These are phyloP conservation scores for Dinocampus coccinellae DNA, from an alignment of 2,888 invertebrate genomes.

Conservation along the genomic window DNA sequence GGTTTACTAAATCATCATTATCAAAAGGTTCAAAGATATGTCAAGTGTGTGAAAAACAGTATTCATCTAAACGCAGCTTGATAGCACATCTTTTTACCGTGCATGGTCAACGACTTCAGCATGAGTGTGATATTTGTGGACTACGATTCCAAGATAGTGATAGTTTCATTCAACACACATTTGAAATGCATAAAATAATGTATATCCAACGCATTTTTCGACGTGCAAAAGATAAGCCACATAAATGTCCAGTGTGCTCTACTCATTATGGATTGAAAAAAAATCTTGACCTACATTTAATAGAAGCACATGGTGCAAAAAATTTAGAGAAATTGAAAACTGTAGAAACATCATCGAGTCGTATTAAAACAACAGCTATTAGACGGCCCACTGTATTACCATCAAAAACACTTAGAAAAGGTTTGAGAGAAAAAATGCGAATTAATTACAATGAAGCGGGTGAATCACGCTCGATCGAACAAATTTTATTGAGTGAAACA, in stretches of 20 bases:
- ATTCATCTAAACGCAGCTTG: neutral
- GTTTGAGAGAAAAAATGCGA: neutral
- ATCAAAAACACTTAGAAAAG: neutral
- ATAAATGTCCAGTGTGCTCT: neutral
- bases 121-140: constrained; percentile 27
- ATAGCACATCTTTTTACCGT: neutral
- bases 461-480: neutral
- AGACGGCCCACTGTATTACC: neutral
- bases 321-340: neutral
- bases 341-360: neutral
- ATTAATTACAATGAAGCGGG: neutral
- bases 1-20: neutral
- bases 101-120: constrained; percentile 3
- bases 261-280: neutral
- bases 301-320: neutral
- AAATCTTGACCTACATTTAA: neutral
- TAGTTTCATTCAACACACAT: constrained; percentile 20
- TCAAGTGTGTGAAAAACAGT: neutral
- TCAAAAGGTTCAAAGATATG: neutral
- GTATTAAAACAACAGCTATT: neutral
- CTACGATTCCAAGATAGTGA: neutral
- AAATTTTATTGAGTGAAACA: neutral
- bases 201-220: neutral
- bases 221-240: neutral
- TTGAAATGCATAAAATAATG: constrained; percentile 1